Evolutionary conservation across 2,797 vertebrate species (phyloP).

Genomic region (Acanthopagrus latus): DNA sequence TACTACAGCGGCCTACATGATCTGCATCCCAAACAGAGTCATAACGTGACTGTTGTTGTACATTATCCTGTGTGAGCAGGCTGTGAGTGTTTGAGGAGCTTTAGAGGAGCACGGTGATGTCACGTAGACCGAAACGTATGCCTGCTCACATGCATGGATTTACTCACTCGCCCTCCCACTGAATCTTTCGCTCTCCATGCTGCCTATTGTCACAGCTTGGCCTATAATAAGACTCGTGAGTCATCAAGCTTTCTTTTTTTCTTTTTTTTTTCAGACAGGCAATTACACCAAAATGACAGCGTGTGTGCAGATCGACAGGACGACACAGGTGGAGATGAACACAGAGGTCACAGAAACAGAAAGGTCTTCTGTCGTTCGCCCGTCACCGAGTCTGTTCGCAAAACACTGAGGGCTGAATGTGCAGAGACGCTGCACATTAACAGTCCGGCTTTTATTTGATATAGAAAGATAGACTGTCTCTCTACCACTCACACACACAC

Average conservation of each 20-base stretch:
- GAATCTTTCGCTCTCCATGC: constrained; percentile 20
- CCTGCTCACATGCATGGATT: constrained; percentile 10
- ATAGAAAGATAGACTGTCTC: constrained; percentile 5
- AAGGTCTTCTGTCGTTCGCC: constrained; percentile 19
- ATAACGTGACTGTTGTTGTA: constrained; percentile 9
- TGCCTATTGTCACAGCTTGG: constrained; percentile 45
- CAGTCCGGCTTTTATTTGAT: constrained; percentile 22
- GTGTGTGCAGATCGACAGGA: constrained; percentile 33
- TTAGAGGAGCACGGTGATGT: constrained; percentile 2
- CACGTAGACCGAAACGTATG: constrained; percentile 10
- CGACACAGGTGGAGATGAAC: constrained; percentile 16
- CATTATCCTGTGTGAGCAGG: constrained; percentile 19
- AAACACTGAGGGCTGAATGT: constrained; percentile 1
- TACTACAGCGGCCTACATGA: not conserved
- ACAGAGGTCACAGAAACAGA: constrained; percentile 32
- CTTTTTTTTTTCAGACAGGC: constrained; percentile 27
- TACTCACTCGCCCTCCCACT: constrained; percentile 1
- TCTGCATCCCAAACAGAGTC: constrained; percentile 21
- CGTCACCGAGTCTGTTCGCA: constrained; percentile 26
- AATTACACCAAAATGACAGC: constrained; percentile 58
- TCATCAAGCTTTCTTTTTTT: constrained; percentile 36
- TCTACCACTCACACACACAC: constrained; percentile 13
- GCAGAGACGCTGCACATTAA: constrained; percentile 7
- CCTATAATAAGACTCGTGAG: constrained; percentile 58
- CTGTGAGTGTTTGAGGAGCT: constrained; percentile 12